Conservation (phyloP, 2,113 vertebrate genomes). For the Gallinago undulata region DNA sequence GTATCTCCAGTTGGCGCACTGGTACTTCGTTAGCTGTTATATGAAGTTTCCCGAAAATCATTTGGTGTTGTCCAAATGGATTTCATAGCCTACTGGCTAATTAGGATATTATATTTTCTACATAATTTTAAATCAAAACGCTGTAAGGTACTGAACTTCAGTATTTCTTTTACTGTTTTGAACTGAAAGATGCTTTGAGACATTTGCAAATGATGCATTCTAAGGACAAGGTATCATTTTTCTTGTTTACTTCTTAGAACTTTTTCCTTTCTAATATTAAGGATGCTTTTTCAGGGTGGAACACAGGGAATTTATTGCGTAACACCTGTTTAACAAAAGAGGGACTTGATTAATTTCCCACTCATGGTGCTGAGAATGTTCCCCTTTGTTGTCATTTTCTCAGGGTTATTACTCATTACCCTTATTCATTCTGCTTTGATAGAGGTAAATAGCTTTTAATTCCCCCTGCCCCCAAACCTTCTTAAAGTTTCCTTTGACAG, state of each 20-base stretch:
- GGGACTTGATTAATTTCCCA: conserved; percentile 65
- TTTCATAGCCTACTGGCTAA: not conserved
- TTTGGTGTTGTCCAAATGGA: not conserved
- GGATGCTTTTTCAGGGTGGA: conserved; percentile 40
- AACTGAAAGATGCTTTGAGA: not conserved
- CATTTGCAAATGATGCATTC: not conserved
- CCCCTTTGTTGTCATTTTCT: conserved; percentile 67
- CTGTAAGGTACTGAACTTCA: not conserved
- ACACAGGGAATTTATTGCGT: conserved; percentile 61
- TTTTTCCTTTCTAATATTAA: not conserved
- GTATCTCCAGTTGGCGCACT: not conserved
- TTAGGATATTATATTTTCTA: not conserved
- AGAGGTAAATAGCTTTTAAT: conserved; percentile 71
- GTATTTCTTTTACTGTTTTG: not conserved
- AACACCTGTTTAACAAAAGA: conserved; percentile 65
- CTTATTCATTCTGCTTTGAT: conserved; percentile 68
- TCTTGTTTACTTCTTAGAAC: conserved; percentile 20
- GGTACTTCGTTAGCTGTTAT: not conserved
- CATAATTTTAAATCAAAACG: not conserved
- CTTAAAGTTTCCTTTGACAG: conserved; percentile 65
- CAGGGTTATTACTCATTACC: conserved; percentile 71
- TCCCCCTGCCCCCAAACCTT: conserved; percentile 60
- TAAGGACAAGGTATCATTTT: not conserved
- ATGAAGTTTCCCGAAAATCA: not conserved
- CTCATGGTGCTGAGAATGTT: conserved; percentile 54